Conservation (phyloP, 2,888 invertebrate genomes). For the Globia sparganii region DNA sequence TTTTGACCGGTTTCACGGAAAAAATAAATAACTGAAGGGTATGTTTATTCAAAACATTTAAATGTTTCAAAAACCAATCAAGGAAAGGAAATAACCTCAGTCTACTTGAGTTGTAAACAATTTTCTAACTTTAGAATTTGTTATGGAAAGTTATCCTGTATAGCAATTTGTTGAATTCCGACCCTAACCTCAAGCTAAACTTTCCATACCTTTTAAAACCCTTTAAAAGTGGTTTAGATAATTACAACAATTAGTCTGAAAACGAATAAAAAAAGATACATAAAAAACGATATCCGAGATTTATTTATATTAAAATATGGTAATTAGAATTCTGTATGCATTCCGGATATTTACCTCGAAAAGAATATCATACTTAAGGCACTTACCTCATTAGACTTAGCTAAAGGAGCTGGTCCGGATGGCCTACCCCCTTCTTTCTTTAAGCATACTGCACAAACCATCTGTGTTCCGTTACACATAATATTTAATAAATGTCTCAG, state of each 20-base stretch:
- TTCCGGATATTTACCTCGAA: no score
- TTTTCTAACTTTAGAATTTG: slow-evolving; percentile 6
- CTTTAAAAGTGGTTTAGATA: not conserved
- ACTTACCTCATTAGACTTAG: no score
- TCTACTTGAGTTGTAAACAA: not conserved
- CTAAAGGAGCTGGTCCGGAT: no score
- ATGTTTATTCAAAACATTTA: not conserved
- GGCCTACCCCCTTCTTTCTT: no score
- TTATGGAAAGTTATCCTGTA: not conserved
- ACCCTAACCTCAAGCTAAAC: not conserved
- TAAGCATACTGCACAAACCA: no score
- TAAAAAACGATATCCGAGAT: not conserved
- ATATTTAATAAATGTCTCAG: no score
- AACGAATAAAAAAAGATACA: not conserved
- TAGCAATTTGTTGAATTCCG: slow-evolving; percentile 12
- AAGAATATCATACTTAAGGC: no score
- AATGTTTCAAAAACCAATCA: not conserved
- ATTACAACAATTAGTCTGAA: not conserved
- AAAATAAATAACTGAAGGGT: not conserved
- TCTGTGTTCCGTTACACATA: no score
- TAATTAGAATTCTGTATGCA: no score
- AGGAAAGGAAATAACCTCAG: not conserved
- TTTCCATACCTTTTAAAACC: not conserved
- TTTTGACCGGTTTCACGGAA: not conserved
- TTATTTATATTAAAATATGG: slow-evolving; percentile 9